Evolutionary conservation across 2,797 vertebrate species (phyloP).

Genomic region (Malacoraja senta): DNA sequence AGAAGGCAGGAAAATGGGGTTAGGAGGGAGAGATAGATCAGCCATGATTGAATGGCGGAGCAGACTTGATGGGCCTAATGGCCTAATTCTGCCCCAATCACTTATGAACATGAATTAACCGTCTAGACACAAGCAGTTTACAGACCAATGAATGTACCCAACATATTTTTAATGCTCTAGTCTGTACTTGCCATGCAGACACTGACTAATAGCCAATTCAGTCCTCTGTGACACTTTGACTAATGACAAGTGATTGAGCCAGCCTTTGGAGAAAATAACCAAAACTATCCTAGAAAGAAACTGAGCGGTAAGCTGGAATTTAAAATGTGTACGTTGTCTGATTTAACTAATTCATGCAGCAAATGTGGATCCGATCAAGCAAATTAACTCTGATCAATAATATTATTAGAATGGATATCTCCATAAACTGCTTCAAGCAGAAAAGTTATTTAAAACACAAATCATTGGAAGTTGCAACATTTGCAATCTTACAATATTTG

Average conservation of each 20-base stretch:
- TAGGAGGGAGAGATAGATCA: too few relatives aligned
- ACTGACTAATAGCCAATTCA: background rate
- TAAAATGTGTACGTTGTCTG: background rate
- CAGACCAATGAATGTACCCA: background rate
- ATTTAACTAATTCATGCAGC: background rate
- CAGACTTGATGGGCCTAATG: too few relatives aligned
- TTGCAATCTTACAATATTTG: background rate
- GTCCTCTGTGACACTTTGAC: background rate
- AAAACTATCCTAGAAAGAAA: background rate
- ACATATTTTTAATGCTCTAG: too few relatives aligned
- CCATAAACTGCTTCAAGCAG: background rate
- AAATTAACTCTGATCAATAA: background rate
- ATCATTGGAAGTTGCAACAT: background rate
- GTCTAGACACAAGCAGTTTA: background rate
- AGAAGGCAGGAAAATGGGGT: too few relatives aligned
- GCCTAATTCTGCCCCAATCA: too few relatives aligned
- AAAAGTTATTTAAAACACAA: background rate
- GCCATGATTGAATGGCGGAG: too few relatives aligned
- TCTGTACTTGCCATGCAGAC: background rate
- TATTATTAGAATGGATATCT: background rate
- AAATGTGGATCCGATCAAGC: background rate
- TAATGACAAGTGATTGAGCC: background rate
- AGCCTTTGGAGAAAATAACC: background rate
- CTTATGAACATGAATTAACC: background rate
- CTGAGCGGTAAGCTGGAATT: too few relatives aligned